These are phyloP conservation scores for Philereme transversata DNA, from an alignment of 2,888 invertebrate species.

Conservation along the genomic window DNA sequence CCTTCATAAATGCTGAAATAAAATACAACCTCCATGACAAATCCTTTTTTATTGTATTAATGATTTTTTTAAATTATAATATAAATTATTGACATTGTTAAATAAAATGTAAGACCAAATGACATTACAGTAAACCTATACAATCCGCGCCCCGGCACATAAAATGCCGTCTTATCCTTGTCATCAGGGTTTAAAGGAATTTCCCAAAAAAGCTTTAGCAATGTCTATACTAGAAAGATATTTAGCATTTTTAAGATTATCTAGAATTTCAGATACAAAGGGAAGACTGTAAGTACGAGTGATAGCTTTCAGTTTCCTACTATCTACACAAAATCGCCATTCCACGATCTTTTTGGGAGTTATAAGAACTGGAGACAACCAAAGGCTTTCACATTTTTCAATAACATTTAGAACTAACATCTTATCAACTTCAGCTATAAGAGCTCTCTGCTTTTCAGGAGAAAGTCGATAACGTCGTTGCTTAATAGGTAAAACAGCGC, in stretches of 20 bases:
- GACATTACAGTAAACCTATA: neutral
- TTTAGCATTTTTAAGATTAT: conserved; percentile 20
- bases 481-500: neutral
- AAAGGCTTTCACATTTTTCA: neutral
- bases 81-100: no score
- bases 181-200: conserved; percentile 10
- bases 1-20: no score
- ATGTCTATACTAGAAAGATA: conserved; percentile 21
- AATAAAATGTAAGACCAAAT: neutral
- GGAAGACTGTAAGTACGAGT: conserved; percentile 3
- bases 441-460: neutral
- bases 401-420: neutral
- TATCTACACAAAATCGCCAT: conserved; percentile 8
- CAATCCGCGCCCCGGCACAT: neutral
- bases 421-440: neutral
- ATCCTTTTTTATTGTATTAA: no score
- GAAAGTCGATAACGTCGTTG: conserved; percentile 1
- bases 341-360: conserved; percentile 3
- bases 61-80: no score
- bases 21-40: no score
- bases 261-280: conserved; percentile 1
- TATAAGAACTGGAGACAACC: neutral
- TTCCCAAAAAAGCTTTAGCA: conserved; percentile 26
- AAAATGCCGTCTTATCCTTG: neutral
- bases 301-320: conserved; percentile 4